Conservation (phyloP, 2,113 vertebrate species). For the Candoia aspera region DNA sequence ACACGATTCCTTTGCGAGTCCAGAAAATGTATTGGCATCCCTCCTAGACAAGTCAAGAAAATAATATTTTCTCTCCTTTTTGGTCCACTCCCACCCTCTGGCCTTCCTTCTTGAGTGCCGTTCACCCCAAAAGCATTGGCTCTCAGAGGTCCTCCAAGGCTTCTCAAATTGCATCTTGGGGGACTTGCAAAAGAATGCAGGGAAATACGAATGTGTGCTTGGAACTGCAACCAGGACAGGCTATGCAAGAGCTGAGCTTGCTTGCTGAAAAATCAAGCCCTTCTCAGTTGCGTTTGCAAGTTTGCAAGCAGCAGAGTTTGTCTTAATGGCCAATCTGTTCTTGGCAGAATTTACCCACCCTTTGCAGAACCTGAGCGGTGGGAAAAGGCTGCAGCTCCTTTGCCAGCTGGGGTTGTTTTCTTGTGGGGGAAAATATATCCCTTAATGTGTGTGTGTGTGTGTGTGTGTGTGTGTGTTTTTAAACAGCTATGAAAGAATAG, state of each 20-base stretch:
- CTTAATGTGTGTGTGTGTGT: too few species aligned
- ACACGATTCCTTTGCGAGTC: not conserved
- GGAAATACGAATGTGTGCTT: too few species aligned
- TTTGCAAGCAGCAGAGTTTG: not conserved
- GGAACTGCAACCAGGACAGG: too few species aligned
- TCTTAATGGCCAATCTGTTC: not conserved
- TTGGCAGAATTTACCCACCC: not conserved
- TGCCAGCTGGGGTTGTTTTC: not conserved
- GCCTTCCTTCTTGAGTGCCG: not conserved
- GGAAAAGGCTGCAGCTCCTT: not conserved
- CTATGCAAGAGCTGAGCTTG: too few species aligned
- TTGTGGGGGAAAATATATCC: too few species aligned
- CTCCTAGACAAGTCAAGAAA: not conserved
- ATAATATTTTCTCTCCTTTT: not conserved
- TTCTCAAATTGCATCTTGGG: too few species aligned
- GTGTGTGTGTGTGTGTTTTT: too few species aligned
- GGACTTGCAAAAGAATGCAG: too few species aligned
- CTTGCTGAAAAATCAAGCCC: too few species aligned
- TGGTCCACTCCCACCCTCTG: not conserved
- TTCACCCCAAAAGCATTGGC: not conserved
- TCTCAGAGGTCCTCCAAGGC: not conserved
- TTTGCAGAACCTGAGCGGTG: not conserved
- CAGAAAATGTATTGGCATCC: not conserved
- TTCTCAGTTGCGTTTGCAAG: too few species aligned
- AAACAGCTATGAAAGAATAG: too few species aligned